Base-by-base conservation (phyloP, 2,113 vertebrate genomes). In the Martes martes region DNA sequence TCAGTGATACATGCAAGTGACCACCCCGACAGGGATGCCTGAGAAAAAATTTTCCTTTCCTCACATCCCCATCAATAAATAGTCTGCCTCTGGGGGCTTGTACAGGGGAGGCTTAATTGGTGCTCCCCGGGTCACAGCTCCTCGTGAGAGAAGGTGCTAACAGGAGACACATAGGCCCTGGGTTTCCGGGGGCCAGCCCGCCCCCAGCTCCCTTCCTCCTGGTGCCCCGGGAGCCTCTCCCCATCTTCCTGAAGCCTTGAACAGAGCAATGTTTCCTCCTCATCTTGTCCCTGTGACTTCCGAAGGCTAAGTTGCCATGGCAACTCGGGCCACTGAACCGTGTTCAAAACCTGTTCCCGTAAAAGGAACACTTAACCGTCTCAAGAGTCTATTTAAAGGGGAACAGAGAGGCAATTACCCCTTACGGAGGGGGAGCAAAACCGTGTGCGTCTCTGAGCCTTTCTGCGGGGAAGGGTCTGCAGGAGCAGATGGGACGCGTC, bases 301-400 rank as follows among this genome's bases (percentile, higher is more conserved):
- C 59, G 95, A 96, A 18, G 81, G 80, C 89, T 95, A 74, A 24
- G 85, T 95, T 98, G 80, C 96, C 96, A 98, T 91, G 91, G 97
- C 95, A 95, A 97, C 74, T 26, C n/a, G 91, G 71, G 74, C 88
- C 15, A 67, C 45, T 97, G 96, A 71, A 84, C 85, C 59, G 21
- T 4, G 31, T 47, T 96, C 98, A 96, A 90, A 80, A 90, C 88
- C 45, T 90, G 47, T 83, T 87, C 96, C 88, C 96, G 67, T 86
- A 92, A 71, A 89, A 98, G 94, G 97, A 98, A 86, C n/a, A 84
- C 89, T 73, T 59, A 67, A 1, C 65, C 74, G 74, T 95, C 92
- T 98, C 84, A n/a, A 88, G 63, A 28, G 57, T 79, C 85, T 94
- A 81, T 86, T 94, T 96, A 79, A 94, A 87, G 95, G 88, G 89